Conservation (phyloP, 1,140 invertebrate species). For the Diabrotica undecimpunctata region DNA sequence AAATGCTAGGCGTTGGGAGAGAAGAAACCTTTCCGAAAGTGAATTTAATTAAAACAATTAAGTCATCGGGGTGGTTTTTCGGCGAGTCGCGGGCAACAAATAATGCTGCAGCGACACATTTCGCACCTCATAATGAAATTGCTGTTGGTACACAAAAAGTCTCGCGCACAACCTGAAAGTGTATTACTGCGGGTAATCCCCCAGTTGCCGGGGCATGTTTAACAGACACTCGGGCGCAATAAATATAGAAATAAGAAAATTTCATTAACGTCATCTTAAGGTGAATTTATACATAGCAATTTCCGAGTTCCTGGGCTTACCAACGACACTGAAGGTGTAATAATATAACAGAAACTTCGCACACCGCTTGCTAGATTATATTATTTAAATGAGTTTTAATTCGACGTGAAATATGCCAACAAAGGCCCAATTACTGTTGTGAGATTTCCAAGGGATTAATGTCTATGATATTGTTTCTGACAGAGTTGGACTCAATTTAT, state of each 20-base stretch:
- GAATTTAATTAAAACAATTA: constrained; percentile 21
- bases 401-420: constrained; percentile 32
- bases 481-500: constrained; percentile 16
- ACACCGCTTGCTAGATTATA: constrained; percentile 33
- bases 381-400: constrained; percentile 45
- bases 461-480: constrained; percentile 27
- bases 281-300: constrained; percentile 54
- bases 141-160: constrained; percentile 16
- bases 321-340: constrained; percentile 41
- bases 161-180: constrained; percentile 9
- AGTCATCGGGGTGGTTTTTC: constrained; percentile 16
- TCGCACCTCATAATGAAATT: constrained; percentile 26
- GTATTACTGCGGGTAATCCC: constrained; percentile 20
- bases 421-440: constrained; percentile 38
- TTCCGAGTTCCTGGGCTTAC: constrained; percentile 46
- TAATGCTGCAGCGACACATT: constrained; percentile 21
- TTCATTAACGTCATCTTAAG: constrained; percentile 56
- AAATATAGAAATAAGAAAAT: constrained; percentile 51
- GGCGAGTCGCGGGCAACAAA: constrained; percentile 17
- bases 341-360: constrained; percentile 41
- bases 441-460: constrained; percentile 31
- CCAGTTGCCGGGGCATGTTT: constrained; percentile 6
- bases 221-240: constrained; percentile 39
- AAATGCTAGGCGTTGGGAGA: too few species aligned
- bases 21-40: not conserved